phyloP scores from a whole-genome alignment of 2,113 vertebrate genomes.

The Lonchura striata region DNA sequence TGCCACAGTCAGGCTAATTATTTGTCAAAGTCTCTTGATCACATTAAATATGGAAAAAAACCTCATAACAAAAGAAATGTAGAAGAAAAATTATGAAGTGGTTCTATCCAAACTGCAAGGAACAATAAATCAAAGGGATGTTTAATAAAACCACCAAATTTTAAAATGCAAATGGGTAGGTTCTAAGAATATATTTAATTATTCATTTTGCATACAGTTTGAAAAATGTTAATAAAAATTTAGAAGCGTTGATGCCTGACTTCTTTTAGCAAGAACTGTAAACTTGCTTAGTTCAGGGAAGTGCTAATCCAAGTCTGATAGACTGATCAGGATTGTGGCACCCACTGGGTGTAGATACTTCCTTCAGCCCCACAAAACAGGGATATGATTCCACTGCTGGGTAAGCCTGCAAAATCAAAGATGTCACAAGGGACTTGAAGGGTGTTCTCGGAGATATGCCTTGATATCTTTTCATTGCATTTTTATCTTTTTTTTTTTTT shows the following conservation, averaged over 20 bases:
- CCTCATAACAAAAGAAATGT: neutral
- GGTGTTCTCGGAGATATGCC: neutral
- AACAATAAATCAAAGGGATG: constrained; percentile 54
- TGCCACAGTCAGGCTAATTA: constrained; percentile 44
- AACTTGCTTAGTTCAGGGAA: neutral
- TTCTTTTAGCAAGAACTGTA: neutral
- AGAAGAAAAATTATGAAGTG: neutral
- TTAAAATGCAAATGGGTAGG: constrained; percentile 12
- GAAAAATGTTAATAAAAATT: neutral
- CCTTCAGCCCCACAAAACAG: neutral
- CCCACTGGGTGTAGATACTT: neutral
- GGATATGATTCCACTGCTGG: neutral
- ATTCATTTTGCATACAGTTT: neutral
- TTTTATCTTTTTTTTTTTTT: too few species aligned
- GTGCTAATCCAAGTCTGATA: neutral
- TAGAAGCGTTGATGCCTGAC: neutral
- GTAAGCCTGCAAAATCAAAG: neutral
- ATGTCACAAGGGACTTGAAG: neutral
- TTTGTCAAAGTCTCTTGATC: constrained; percentile 63
- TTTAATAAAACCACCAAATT: neutral
- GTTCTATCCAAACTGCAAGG: neutral
- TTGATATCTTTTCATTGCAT: accelerated
- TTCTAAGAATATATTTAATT: constrained; percentile 31
- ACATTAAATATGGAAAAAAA: constrained; percentile 4
- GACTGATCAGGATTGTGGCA: neutral